Evolutionary conservation across 2,113 vertebrate species (phyloP).

Genomic region (Nothobranchius kuhntae): DNA sequence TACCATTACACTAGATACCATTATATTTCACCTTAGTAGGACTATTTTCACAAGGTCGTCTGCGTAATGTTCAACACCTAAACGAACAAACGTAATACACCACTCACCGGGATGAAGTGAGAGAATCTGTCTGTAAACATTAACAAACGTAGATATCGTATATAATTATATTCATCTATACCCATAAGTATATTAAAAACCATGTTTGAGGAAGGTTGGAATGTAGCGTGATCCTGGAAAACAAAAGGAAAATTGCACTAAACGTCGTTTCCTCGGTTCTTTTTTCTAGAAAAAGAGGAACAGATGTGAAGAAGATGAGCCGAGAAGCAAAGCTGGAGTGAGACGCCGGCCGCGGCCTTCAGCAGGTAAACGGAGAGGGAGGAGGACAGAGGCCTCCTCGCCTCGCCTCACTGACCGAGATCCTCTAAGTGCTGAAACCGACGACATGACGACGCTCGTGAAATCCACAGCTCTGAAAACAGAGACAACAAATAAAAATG

Average conservation of each 20-base stretch:
- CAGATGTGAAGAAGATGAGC: slow-evolving; percentile 32
- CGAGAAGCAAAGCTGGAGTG: slow-evolving; percentile 38
- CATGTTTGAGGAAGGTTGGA: slow-evolving; percentile 75
- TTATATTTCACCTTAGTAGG: slow-evolving; percentile 78
- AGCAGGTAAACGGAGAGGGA: slow-evolving; percentile 62
- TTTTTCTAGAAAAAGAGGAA: slow-evolving; percentile 33
- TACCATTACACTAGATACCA: slow-evolving; percentile 76
- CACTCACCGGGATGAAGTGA: slow-evolving; percentile 73
- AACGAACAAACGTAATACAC: slow-evolving; percentile 77
- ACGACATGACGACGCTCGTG: slow-evolving; percentile 44
- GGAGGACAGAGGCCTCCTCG: slow-evolving; percentile 35
- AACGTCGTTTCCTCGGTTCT: slow-evolving; percentile 31
- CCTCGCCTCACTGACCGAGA: slow-evolving; percentile 28
- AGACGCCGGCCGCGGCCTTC: slow-evolving; percentile 50
- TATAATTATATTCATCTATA: slow-evolving; percentile 81
- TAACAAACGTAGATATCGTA: slow-evolving; percentile 82
- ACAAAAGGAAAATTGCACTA: slow-evolving; percentile 64
- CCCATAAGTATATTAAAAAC: slow-evolving; percentile 78
- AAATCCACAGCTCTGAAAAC: slow-evolving; percentile 47
- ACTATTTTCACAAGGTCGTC: slow-evolving; percentile 78
- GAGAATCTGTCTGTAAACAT: slow-evolving; percentile 78
- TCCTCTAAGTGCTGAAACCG: slow-evolving; percentile 55
- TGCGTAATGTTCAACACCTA: slow-evolving; percentile 74
- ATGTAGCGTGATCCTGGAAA: slow-evolving; percentile 75
- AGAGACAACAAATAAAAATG: slow-evolving; percentile 3